Conservation (phyloP, 2,888 invertebrate species). For the Pteria penguin region DNA sequence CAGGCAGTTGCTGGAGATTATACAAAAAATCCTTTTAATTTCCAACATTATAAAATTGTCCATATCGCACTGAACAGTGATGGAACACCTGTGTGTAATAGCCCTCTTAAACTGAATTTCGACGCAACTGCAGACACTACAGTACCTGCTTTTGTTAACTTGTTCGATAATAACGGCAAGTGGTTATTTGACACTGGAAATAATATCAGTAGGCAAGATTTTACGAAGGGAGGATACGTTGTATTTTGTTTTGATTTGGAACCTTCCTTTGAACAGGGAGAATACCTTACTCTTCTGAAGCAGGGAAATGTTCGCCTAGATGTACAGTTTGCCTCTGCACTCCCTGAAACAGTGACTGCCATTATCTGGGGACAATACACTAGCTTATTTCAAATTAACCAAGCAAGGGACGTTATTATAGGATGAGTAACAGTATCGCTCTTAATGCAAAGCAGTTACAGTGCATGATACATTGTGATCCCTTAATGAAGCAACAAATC, state of each 20-base stretch:
- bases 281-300: slow-evolving; percentile 23
- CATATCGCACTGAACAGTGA: slow-evolving; percentile 40
- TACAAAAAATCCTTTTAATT: slow-evolving; percentile 44
- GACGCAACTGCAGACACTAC: slow-evolving; percentile 8
- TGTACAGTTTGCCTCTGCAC: slow-evolving; percentile 13
- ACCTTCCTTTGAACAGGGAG: slow-evolving; percentile 8
- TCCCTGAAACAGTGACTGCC: slow-evolving; percentile 9
- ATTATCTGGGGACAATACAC: slow-evolving; percentile 19
- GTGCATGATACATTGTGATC: slow-evolving; percentile 18
- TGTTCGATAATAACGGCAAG: slow-evolving; percentile 30
- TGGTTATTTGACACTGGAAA: slow-evolving; percentile 42
- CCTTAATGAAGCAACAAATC: neutral
- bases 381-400: slow-evolving; percentile 7
- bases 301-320: slow-evolving; percentile 34
- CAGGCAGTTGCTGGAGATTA: slow-evolving; percentile 42
- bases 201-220: slow-evolving; percentile 16
- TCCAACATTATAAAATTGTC: slow-evolving; percentile 37
- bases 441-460: slow-evolving; percentile 8
- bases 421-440: neutral
- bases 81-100: slow-evolving; percentile 41
- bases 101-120: slow-evolving; percentile 39
- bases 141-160: slow-evolving; percentile 36
- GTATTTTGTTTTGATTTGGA: slow-evolving; percentile 30
- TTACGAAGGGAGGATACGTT: slow-evolving; percentile 8
- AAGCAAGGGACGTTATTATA: slow-evolving; percentile 11